Evolutionary conservation across 1,140 invertebrate genomes (phyloP), one percentile per base, ranked within the genome.

Genomic region (Zaprionus camerounensis): DNA sequence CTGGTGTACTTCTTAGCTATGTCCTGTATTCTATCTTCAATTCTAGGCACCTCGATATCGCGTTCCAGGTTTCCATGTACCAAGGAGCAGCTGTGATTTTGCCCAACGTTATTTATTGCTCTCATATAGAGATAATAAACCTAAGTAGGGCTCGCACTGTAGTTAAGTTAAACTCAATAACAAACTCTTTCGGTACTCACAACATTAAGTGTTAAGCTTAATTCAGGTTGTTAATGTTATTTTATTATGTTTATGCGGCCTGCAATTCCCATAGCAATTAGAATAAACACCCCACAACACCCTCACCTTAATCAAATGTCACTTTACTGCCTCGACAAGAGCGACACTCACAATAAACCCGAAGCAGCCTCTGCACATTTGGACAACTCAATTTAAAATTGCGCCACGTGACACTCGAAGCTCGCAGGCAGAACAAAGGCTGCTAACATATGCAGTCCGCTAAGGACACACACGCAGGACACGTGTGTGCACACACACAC

Each of bases 191-290:
- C 15, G 1, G 12, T 12, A n/a, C 38, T 5, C 38, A 12, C 34
- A 36, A 36, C 5, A 51, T 53, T 71, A 46, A 28, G 53, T 61
- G 44, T 24, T 71, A 62, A 67, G 22, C 49, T 67, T 62, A 49
- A 72, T 67, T 67, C 7, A 66, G 1, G 22, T 62, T 72, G 65
- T 67, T 76, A 67, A 76, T 72, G 46, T 20, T 49, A 61, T 76
- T 72, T 66, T 46, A 34, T 17, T 46, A 34, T 31, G 53, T 63
- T 38, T 53, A 51, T 58, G 67, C 28, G 67, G 12, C 56, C 24
- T 51, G 73, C 64, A 69, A 78, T 75, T 80, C 76, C 78, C 78
- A 22, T 31, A 63, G 76, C 76, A 80, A 80, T 80, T 80, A 80
- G 67, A 67, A 46, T 17, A 17, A 44, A 44, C n/a, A 1, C 41